Evolutionary conservation across 2,888 invertebrate species (phyloP), one percentile per base, ranked within the genome.

Genomic region (Rambutsinella grinnellia): DNA sequence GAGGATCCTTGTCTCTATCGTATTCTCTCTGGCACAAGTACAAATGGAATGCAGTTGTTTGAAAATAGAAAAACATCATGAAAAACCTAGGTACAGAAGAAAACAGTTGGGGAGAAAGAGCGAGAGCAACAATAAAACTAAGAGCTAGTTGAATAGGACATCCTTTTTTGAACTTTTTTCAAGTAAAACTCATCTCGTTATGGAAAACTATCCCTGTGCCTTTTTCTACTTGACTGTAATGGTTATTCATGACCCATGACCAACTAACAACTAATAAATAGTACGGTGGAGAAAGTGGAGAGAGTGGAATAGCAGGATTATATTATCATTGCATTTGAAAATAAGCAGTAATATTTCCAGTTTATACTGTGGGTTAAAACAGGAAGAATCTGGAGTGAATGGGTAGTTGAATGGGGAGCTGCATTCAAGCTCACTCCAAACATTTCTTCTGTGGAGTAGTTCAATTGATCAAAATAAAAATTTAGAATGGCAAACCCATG

Each of bases 191-290:
- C 69, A 46, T 69, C 46, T 68, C 36, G 23, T 23, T 68, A 24
- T 23, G 27, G n/a, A 21, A n/a, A n/a, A 23, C 17, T 23, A 2
- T 46, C 23, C 36, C 6, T 46, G 24, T 60, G 36, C 23, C 17
- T 54, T 65, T 17, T 26, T 8, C 53, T 19, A 19, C 36, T 6
- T 53, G 68, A 69, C 60, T 47, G 26, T 69, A 69, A 69, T 69
- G 61, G 61, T 61, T 69, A 69, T 69, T 69, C 69, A 67, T 67
- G 69, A 60, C 61, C 69, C 69, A 26, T 61, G 69, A 61, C 69
- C 53, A 69, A 61, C 60, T 61, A 69, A 44, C 61, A 69, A 69
- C 60, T 61, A 69, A 69, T 61, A 69, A 60, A 46, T 69, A 13
- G 36, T 36, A 36, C 36, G 13, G 6, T 36, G 13, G 36, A 36